These are phyloP conservation scores for Labeo catla DNA, from an alignment of 2,113 vertebrate genomes.

Conservation along the genomic window DNA sequence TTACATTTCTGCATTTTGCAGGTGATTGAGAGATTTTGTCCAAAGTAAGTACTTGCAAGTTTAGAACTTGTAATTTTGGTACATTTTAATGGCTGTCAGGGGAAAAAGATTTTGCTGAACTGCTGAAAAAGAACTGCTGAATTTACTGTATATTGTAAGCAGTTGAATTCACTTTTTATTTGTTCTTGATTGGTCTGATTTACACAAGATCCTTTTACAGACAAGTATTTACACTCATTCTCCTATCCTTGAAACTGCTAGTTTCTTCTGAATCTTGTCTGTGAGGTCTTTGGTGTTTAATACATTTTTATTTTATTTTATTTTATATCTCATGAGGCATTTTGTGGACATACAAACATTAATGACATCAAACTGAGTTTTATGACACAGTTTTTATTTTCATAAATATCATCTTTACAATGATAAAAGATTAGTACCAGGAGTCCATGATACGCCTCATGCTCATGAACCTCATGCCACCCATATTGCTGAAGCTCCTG, in stretches of 20 bases:
- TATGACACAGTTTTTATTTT: background rate
- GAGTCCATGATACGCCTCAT: slow-evolving; percentile 36
- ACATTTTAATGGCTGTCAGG: background rate
- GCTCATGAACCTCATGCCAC: slow-evolving; percentile 35
- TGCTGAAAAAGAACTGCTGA: background rate
- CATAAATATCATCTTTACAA: background rate
- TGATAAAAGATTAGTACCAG: background rate
- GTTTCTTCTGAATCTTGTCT: background rate
- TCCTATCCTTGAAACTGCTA: too few species aligned
- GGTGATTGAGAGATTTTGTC: too few species aligned
- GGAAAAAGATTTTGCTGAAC: background rate
- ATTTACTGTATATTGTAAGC: background rate
- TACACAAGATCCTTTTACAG: background rate
- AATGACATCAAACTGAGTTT: background rate
- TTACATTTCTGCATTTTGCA: too few species aligned
- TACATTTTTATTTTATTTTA: background rate
- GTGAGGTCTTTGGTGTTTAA: background rate
- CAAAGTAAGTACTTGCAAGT: too few species aligned
- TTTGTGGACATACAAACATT: background rate
- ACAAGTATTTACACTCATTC: background rate
- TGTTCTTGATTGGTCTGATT: background rate
- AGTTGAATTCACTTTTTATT: background rate
- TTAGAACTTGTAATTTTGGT: too few species aligned
- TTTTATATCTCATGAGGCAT: background rate
- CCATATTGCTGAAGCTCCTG: slow-evolving; percentile 55